Evolutionary conservation across 2,888 invertebrate species (phyloP).

Genomic region (Gonocerus acuteangulatus): DNA sequence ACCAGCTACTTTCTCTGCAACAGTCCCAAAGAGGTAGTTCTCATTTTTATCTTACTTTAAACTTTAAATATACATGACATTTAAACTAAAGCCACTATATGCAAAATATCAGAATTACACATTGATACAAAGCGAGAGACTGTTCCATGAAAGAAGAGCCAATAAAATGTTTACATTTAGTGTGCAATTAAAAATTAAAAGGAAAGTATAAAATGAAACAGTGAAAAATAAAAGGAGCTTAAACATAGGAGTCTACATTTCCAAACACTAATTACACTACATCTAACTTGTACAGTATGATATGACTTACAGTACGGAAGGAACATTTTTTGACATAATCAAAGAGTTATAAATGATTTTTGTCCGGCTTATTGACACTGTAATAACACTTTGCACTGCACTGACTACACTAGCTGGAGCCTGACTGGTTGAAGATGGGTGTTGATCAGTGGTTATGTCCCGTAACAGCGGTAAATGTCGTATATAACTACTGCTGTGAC

Average conservation of each 20-base stretch:
- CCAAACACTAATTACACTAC: slow-evolving; percentile 1
- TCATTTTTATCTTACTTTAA: too few species aligned
- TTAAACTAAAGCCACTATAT: too few species aligned
- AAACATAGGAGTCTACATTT: slow-evolving; percentile 8
- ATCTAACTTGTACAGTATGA: slow-evolving; percentile 2
- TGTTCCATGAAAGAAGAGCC: too few species aligned
- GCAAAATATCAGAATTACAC: too few species aligned
- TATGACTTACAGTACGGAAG: slow-evolving; percentile 13
- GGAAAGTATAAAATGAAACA: neutral
- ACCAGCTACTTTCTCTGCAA: neutral
- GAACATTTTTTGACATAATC: slow-evolving; percentile 11
- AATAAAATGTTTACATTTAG: too few species aligned
- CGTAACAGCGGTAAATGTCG: slow-evolving; percentile 79
- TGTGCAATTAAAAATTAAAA: slow-evolving; percentile 2
- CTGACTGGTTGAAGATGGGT: slow-evolving; percentile 12
- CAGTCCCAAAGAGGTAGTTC: too few species aligned
- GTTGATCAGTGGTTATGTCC: slow-evolving; percentile 53
- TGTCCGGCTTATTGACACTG: neutral
- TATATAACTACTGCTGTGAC: slow-evolving; percentile 87
- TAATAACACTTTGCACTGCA: slow-evolving; percentile 7
- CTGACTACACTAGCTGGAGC: slow-evolving; percentile 6
- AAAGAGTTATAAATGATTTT: slow-evolving; percentile 6
- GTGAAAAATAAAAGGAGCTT: neutral
- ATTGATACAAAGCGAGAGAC: too few species aligned
- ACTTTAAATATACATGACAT: too few species aligned